These are phyloP conservation scores for Danaus plexippus DNA, from an alignment of 1,140 invertebrate species.

Conservation along the genomic window DNA sequence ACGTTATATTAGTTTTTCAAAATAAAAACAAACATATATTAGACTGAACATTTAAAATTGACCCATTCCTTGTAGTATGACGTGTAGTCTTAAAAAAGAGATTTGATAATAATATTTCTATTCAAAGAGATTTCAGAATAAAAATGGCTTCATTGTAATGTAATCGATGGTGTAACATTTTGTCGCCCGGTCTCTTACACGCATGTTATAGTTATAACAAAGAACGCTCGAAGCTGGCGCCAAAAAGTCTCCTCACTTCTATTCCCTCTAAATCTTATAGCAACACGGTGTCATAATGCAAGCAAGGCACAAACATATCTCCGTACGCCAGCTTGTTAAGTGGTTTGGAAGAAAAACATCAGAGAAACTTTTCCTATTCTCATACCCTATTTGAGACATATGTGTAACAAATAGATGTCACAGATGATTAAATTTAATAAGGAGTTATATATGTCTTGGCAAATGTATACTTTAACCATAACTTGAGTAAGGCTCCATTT, in stretches of 20 bases:
- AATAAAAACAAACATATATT: neutral
- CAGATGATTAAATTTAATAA: slow-evolving; percentile 5
- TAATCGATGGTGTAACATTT: slow-evolving; percentile 17
- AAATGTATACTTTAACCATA: no score
- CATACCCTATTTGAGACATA: slow-evolving; percentile 56
- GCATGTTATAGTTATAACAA: slow-evolving; percentile 40
- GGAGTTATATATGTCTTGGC: no score
- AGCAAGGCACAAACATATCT: slow-evolving; percentile 69
- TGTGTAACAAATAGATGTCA: slow-evolving; percentile 26
- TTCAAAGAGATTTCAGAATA: no score
- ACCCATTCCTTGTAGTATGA: no score
- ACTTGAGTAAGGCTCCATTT: no score
- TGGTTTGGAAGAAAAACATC: slow-evolving; percentile 72
- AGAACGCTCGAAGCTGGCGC: slow-evolving; percentile 48
- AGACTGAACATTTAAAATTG: no score
- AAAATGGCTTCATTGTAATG: neutral
- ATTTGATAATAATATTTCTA: no score
- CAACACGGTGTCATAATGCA: slow-evolving; percentile 69
- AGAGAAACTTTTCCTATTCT: slow-evolving; percentile 69
- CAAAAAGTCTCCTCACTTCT: slow-evolving; percentile 57
- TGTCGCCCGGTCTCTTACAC: slow-evolving; percentile 14
- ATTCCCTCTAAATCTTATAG: slow-evolving; percentile 67
- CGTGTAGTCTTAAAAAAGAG: no score
- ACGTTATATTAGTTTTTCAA: neutral
- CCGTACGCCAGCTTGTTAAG: slow-evolving; percentile 70